phyloP scores from a whole-genome alignment of 2,797 vertebrate species.

The Eulemur albifrons region DNA sequence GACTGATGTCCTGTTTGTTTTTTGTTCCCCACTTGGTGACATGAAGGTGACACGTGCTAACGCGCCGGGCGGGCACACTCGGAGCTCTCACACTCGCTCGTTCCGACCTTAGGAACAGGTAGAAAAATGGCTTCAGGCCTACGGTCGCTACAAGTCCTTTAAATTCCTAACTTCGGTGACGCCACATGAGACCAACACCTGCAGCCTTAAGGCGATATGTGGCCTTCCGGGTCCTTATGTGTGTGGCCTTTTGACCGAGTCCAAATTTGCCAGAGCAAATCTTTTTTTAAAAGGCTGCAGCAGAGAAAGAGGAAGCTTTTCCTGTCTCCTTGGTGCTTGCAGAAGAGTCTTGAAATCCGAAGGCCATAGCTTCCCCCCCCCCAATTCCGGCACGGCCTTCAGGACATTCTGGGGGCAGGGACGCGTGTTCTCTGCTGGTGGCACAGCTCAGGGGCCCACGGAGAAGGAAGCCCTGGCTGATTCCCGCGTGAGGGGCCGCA shows the following conservation, averaged over 20 bases:
- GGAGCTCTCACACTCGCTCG: accelerated
- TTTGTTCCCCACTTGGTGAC: not conserved
- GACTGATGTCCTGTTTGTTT: not conserved
- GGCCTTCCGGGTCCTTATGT: too few relatives aligned
- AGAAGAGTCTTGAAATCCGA: too few relatives aligned
- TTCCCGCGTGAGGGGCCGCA: accelerated
- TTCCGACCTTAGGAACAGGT: not conserved
- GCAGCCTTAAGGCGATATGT: too few relatives aligned
- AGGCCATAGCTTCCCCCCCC: too few relatives aligned
- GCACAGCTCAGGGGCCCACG: not conserved
- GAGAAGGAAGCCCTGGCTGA: too few relatives aligned
- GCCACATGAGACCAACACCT: too few relatives aligned
- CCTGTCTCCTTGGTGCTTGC: too few relatives aligned
- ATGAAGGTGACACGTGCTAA: not conserved
- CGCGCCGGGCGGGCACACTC: not conserved
- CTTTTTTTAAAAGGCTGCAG: too few relatives aligned
- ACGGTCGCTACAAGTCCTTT: not conserved
- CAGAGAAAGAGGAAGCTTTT: too few relatives aligned
- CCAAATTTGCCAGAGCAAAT: too few relatives aligned
- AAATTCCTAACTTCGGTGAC: not conserved
- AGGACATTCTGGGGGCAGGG: not conserved
- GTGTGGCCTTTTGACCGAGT: too few relatives aligned
- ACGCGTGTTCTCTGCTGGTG: not conserved
- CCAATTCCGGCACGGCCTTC: not conserved
- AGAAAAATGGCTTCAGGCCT: not conserved